Percentiles rank a stretch among this genome's conserved stretches.
Evolutionary conservation across 2,888 invertebrate genomes (phyloP).

Genomic region (Autographa gamma): DNA sequence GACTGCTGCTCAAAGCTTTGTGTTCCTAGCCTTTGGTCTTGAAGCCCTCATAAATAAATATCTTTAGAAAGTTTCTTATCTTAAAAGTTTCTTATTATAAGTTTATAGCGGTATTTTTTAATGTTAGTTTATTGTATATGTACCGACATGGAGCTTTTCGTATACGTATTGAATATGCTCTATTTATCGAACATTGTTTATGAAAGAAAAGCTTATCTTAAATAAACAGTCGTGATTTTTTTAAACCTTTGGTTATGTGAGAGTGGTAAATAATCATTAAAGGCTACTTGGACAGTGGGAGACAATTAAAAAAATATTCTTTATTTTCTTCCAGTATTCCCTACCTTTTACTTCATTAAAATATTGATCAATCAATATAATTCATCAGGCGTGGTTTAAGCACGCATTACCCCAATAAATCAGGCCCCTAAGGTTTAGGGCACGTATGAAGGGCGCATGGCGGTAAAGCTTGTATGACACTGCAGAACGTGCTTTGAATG

Average conservation of each 20-base stretch:
- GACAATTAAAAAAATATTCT: too few relatives aligned
- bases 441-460: conserved; percentile 63
- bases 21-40: conserved; percentile 17
- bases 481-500: conserved; percentile 55
- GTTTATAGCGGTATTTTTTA: conserved; percentile 18
- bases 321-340: too few relatives aligned
- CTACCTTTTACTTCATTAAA: conserved; percentile 33
- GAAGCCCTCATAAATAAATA: conserved; percentile 28
- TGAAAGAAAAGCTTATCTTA: too few relatives aligned
- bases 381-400: conserved; percentile 61
- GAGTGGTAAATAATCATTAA: too few relatives aligned
- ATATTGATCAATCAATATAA: conserved; percentile 57
- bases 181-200: too few relatives aligned
- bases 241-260: too few relatives aligned
- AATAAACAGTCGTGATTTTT: too few relatives aligned
- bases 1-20: conserved; percentile 30
- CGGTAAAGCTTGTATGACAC: conserved; percentile 64
- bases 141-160: conserved; percentile 34
- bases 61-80: conserved; percentile 18
- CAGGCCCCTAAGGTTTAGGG: conserved; percentile 60
- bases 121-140: conserved; percentile 22
- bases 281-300: too few relatives aligned
- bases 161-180: too few relatives aligned
- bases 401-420: conserved; percentile 64
- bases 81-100: too few relatives aligned